phyloP scores from a whole-genome alignment of 2,888 invertebrate genomes.

The Eurytoma californica region DNA sequence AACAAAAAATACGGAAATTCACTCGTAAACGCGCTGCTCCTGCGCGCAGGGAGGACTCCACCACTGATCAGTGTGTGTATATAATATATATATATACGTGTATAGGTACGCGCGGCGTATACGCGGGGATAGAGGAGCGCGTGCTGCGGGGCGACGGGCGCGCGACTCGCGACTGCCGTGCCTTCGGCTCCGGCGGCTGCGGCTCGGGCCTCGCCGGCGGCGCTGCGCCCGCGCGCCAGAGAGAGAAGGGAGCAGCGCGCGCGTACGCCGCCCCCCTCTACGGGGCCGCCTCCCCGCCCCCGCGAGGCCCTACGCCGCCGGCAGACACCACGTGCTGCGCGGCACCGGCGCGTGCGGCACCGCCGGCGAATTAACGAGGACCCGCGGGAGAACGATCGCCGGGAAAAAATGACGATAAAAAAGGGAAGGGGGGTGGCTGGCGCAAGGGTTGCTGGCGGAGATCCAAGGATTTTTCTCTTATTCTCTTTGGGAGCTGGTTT shows the following conservation, averaged over 20 bases:
- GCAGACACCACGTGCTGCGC: constrained; percentile 40
- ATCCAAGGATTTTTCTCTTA: neutral
- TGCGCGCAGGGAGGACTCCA: no score
- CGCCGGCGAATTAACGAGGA: constrained; percentile 34
- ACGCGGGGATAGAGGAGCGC: no score
- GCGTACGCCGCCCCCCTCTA: neutral
- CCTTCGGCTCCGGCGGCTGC: neutral
- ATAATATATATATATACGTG: no score
- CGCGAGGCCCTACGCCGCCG: constrained; percentile 18
- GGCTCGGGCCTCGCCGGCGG: neutral
- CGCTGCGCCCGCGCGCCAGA: neutral
- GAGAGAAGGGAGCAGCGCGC: constrained; percentile 11
- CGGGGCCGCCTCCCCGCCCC: neutral
- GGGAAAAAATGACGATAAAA: neutral
- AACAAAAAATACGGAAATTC: neutral
- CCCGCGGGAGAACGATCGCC: constrained; percentile 35
- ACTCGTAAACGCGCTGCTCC: neutral
- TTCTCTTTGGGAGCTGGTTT: neutral
- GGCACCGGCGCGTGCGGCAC: constrained; percentile 17
- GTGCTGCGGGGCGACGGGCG: neutral
- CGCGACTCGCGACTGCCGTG: constrained; percentile 42
- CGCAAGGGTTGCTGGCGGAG: neutral
- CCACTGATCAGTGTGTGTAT: no score
- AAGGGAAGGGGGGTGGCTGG: neutral
- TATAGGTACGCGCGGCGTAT: no score